phyloP scores from a whole-genome alignment of 2,113 vertebrate species.

The Rhea pennata region DNA sequence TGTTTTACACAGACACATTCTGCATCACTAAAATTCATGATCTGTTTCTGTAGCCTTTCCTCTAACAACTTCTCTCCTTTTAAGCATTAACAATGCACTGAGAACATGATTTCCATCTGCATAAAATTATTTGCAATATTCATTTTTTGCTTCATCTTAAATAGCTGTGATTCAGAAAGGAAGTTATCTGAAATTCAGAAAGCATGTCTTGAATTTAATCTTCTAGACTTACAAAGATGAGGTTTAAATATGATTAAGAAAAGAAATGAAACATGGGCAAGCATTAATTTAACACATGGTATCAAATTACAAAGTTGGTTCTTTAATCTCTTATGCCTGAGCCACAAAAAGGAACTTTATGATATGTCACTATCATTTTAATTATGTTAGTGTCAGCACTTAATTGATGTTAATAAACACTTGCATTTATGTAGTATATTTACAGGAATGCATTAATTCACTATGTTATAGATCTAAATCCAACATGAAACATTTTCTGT shows the following conservation, averaged over 20 bases:
- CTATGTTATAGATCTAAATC: not conserved
- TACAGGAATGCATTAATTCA: not conserved
- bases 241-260: constrained; percentile 35
- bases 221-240: constrained; percentile 19
- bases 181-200: constrained; percentile 42
- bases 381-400: not conserved
- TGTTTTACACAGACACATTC: not conserved
- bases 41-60: not conserved
- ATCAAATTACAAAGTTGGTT: constrained; percentile 17
- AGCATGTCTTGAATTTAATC: constrained; percentile 29
- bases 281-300: constrained; percentile 12
- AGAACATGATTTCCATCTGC: not conserved
- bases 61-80: not conserved
- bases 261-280: not conserved
- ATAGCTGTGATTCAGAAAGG: not conserved
- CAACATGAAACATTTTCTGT: not conserved
- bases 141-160: constrained; percentile 27
- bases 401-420: not conserved
- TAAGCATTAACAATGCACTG: constrained; percentile 22
- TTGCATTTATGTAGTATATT: not conserved
- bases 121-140: constrained; percentile 39
- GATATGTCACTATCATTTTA: not conserved
- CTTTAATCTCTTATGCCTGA: constrained; percentile 13
- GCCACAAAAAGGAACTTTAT: not conserved
- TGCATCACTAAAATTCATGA: not conserved